Evolutionary conservation across 2,113 vertebrate genomes (phyloP), one percentile per base, ranked within the genome.

Genomic region (Calyptomena viridis): DNA sequence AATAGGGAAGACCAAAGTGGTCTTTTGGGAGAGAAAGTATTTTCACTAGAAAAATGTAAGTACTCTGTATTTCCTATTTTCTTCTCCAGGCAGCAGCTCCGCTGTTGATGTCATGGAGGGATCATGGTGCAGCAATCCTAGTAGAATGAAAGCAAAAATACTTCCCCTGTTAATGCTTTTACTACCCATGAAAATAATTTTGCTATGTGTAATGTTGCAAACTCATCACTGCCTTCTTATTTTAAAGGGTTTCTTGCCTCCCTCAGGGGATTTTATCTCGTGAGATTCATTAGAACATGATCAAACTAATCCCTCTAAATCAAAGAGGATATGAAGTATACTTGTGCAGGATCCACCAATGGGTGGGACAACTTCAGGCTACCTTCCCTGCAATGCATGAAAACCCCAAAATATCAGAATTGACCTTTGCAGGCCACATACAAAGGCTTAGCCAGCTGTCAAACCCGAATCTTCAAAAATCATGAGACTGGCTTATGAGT

Each of bases 11-110:
- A 95, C 75, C 53, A 44, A 96, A 95, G 72, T 92, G 83, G 86
- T 78, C 96, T 92, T 95, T 79, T 77, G 93, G 90, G 93, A 47
- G 11, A 79, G 84, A 87, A 96, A 83, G 59, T 80, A 83, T 93
- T 95, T 96, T 80, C 62, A 80, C 66, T 94, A 78, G 59, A 85
- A 91, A 93, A 93, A 94, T 71, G 2, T 67, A 95, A 94, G 59
- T 53, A 46, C 33, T 91, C 91, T 28, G n/a, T 91, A 74, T 86
- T 95, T 94, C 56, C 40, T 91, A 79, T 94, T 91, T 94, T 89
- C 58, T 82, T 90, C 68, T 80, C 59, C 35, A 83, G 82, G 75
- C 71, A 91, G 56, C 42, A 90, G 13, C 53, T 93, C 52, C 89
- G 84, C 58, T 87, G 77, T n/a, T 90, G 84, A 90, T 84, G 71